Evolutionary conservation across 2,797 vertebrate species (phyloP), one percentile per base, ranked within the genome.

Genomic region (Macroramphosus scolopax): DNA sequence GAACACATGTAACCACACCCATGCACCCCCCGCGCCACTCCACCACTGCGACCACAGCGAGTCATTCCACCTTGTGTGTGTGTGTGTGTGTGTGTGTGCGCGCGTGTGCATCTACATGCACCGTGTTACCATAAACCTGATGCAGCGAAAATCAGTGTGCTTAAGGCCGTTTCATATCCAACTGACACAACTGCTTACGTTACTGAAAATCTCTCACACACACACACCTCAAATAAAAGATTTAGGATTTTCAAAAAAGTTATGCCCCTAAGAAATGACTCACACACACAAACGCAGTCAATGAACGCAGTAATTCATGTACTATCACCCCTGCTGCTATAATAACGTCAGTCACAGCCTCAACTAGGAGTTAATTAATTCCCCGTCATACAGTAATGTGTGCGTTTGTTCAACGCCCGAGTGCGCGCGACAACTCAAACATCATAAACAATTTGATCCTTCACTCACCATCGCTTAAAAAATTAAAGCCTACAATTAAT

Each of bases 331-430:
- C 20, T 22, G 6, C 20, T 22, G 20, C 20, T 22, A 22, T 3
- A 3, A 22, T 22, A 22, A 22, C 20, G 20, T 3, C 20, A 22
- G 20, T 22, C 20, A 22, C 3, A 22, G 6, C 65, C 63, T 68
- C 61, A 56, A 38, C 42, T 16, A 50, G 48, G 46, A 33, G 30
- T n/a, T 43, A 52, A 54, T 38, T 41, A 17, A 62, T 77, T 70
- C 72, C 51, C 77, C 73, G 55, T 54, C 42, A 39, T 51, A 59
- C 18, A 57, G 52, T 17, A 32, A 57, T 16, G 30, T 26, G 18
- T 26, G 26, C 8, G 14, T 33, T 15, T n/a, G n/a, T 25, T 28
- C 29, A 47, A 25, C 31, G 53, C 18, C 10, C 8, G 18, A 43
- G 18, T 26, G n/a, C n/a, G n/a, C 17, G 14, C 12, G 13, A 45